Percentiles rank a stretch among this genome's conserved stretches.
phyloP scores from a whole-genome alignment of 2,888 invertebrate species.

The Nesidiocoris tenuis region DNA sequence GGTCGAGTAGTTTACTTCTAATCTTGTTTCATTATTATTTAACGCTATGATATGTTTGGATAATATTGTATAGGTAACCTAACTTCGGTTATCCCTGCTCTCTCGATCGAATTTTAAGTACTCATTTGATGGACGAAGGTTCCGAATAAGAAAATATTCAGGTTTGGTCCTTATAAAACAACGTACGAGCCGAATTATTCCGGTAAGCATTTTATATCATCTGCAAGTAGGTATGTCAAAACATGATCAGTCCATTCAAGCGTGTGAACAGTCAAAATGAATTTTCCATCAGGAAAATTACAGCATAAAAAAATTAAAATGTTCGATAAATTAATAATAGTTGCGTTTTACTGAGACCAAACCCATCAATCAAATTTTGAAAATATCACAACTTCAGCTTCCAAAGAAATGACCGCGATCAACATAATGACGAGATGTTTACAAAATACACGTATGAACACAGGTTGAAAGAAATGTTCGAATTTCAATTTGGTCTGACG shows the following conservation, averaged over 20 bases:
- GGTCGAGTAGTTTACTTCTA: background rate
- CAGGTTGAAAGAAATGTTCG: background rate
- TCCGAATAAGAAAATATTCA: background rate
- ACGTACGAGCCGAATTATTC: background rate
- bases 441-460: no score
- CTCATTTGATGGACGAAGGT: slow-evolving; percentile 20
- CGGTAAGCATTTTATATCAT: background rate
- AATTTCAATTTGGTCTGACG: background rate
- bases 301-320: no score
- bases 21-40: slow-evolving; percentile 10
- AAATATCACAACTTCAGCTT: background rate
- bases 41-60: slow-evolving; percentile 27
- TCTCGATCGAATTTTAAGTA: slow-evolving; percentile 4
- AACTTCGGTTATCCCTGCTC: background rate
- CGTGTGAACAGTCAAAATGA: background rate
- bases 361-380: slow-evolving; percentile 1
- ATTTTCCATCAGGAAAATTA: background rate
- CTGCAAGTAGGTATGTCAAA: background rate
- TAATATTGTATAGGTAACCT: background rate
- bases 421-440: no score
- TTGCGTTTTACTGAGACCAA: slow-evolving; percentile 16
- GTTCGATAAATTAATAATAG: background rate
- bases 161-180: slow-evolving; percentile 5
- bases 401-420: no score
- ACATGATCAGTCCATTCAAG: background rate